Evolutionary conservation across 2,113 vertebrate species (phyloP).

Genomic region (Pseudorasbora parva): DNA sequence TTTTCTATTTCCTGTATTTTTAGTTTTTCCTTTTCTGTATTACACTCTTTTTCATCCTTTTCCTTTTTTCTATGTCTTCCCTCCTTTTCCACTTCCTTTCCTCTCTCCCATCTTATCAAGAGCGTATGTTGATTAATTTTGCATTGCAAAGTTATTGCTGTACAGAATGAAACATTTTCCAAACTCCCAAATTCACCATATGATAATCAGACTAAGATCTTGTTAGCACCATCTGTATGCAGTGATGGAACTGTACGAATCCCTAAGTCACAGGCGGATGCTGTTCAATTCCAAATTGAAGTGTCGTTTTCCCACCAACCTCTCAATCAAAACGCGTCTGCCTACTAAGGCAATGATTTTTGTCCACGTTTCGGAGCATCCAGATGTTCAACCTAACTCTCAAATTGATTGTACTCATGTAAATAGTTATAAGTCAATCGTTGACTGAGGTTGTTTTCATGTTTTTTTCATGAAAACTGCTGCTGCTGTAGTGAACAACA

Average conservation of each 20-base stretch:
- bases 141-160: not conserved
- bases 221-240: slow-evolving; percentile 42
- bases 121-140: not conserved
- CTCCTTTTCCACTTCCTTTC: not conserved
- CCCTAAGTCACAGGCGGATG: slow-evolving; percentile 23
- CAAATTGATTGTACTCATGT: not conserved
- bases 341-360: slow-evolving; percentile 33
- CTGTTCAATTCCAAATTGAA: slow-evolving; percentile 51
- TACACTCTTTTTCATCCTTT: not conserved
- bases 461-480: not conserved
- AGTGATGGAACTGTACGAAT: slow-evolving; percentile 33
- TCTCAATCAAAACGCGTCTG: slow-evolving; percentile 41
- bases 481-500: not conserved
- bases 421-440: not conserved
- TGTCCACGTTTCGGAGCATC: slow-evolving; percentile 14
- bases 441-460: not conserved
- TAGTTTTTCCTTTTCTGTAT: not conserved
- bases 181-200: slow-evolving; percentile 28
- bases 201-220: slow-evolving; percentile 42
- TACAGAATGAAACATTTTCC: slow-evolving; percentile 18
- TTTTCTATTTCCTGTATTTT: not conserved
- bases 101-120: not conserved
- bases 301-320: slow-evolving; percentile 52
- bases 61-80: not conserved
- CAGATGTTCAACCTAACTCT: slow-evolving; percentile 33